Conservation (phyloP, 2,797 vertebrate genomes). For the Staurois parvus region DNA sequence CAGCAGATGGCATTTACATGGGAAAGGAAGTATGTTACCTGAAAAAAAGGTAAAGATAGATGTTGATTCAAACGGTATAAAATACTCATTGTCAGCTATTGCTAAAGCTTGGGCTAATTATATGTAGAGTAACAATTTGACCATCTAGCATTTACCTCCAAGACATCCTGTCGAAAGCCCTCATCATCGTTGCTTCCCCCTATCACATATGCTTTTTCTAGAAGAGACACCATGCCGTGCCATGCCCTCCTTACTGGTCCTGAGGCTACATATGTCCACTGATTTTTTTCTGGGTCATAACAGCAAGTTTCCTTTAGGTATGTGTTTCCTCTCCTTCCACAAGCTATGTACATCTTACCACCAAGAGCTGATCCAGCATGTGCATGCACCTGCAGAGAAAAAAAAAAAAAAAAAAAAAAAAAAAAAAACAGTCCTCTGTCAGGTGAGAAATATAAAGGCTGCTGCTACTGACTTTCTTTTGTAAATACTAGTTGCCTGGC, state of each 20-base stretch:
- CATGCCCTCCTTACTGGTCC: constrained; percentile 91
- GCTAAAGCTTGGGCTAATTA: too few species aligned
- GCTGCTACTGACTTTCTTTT: too few species aligned
- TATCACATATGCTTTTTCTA: constrained; percentile 87
- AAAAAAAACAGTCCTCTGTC: neutral
- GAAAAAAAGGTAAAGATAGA: too few species aligned
- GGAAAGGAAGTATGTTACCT: too few species aligned
- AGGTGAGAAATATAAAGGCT: too few species aligned
- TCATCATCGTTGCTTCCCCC: constrained; percentile 93
- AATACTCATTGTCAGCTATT: too few species aligned
- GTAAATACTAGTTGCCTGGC: too few species aligned
- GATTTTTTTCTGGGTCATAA: constrained; percentile 83
- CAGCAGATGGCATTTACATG: too few species aligned
- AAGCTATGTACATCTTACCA: constrained; percentile 90
- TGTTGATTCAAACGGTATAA: too few species aligned
- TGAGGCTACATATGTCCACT: constrained; percentile 82
- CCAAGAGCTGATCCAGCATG: constrained; percentile 87
- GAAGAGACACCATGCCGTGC: constrained; percentile 89
- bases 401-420: neutral
- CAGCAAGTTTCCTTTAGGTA: constrained; percentile 91
- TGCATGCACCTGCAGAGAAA: constrained; percentile 85
- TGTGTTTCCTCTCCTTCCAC: constrained; percentile 85
- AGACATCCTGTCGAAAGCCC: constrained; percentile 87
- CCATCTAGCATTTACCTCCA: constrained; percentile 74
- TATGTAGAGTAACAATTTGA: neutral